Conservation (phyloP, 1,140 invertebrate species). For the Brachionus rubens region DNA sequence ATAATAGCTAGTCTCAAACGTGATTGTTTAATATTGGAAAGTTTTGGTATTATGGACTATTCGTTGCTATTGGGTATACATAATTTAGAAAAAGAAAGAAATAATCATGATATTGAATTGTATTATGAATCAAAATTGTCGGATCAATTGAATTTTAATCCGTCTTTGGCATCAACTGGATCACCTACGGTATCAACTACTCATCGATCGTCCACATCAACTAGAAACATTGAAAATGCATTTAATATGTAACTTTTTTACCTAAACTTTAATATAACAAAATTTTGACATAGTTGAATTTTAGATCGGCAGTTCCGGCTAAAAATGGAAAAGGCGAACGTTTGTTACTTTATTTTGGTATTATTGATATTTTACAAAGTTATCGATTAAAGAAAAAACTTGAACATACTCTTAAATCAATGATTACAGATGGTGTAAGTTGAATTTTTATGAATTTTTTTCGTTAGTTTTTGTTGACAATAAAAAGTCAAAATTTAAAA, state of each 20-base stretch:
- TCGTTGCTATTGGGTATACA: slow-evolving; percentile 90
- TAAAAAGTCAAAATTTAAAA: neutral
- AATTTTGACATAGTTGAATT: too few relatives aligned
- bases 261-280: neutral
- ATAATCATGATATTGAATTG: slow-evolving; percentile 12
- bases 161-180: neutral
- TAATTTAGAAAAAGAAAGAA: slow-evolving; percentile 65
- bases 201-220: slow-evolving; percentile 50
- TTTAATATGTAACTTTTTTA: slow-evolving; percentile 13
- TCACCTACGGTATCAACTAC: slow-evolving; percentile 48
- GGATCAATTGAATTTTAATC: neutral
- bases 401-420: slow-evolving; percentile 87
- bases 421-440: slow-evolving; percentile 37
- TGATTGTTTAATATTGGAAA: slow-evolving; percentile 71
- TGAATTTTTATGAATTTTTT: too few relatives aligned
- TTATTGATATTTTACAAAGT: slow-evolving; percentile 97
- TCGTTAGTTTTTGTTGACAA: neutral
- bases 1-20: slow-evolving; percentile 90
- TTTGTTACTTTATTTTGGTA: slow-evolving; percentile 84
- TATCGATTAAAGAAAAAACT: slow-evolving; percentile 93
- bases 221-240: slow-evolving; percentile 10
- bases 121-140: slow-evolving; percentile 19
- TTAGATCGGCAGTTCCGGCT: slow-evolving; percentile 79
- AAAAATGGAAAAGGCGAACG: slow-evolving; percentile 91
- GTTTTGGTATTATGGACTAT: slow-evolving; percentile 99